Percentiles rank a stretch among this genome's conserved stretches.
Conservation (phyloP, 2,113 vertebrate genomes). For the Tachuris rubrigastra region DNA sequence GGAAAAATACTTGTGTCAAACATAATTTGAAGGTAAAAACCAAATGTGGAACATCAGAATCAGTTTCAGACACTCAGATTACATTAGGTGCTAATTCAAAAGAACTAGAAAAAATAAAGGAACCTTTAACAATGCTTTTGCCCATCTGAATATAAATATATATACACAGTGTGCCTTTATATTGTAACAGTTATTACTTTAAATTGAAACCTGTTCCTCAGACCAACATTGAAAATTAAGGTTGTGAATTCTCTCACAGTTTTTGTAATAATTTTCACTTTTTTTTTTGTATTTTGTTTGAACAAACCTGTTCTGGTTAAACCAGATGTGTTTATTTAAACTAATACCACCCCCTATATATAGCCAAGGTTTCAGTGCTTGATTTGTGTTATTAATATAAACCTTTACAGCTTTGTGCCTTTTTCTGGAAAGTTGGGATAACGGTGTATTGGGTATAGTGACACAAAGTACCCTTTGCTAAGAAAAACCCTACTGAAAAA, state of each 20-base stretch:
- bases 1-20: not conserved
- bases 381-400: not conserved
- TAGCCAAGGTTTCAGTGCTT: not conserved
- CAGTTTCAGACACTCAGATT: not conserved
- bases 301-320: not conserved
- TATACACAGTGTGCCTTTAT: not conserved
- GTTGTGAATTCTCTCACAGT: not conserved
- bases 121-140: not conserved
- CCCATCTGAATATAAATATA: not conserved
- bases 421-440: not conserved
- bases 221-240: not conserved
- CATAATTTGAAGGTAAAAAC: not conserved
- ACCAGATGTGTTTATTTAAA: not conserved
- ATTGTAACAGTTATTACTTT: not conserved
- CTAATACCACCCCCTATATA: not conserved
- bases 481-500: not conserved
- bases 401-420: not conserved
- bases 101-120: not conserved
- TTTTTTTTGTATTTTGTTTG: not conserved
- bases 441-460: not conserved
- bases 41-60: not conserved
- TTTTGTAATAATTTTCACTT: not conserved
- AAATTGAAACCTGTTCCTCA: not conserved
- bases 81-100: not conserved
- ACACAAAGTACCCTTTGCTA: not conserved